Base-by-base conservation (phyloP, 2,113 vertebrate species). In the Maccullochella peelii region DNA sequence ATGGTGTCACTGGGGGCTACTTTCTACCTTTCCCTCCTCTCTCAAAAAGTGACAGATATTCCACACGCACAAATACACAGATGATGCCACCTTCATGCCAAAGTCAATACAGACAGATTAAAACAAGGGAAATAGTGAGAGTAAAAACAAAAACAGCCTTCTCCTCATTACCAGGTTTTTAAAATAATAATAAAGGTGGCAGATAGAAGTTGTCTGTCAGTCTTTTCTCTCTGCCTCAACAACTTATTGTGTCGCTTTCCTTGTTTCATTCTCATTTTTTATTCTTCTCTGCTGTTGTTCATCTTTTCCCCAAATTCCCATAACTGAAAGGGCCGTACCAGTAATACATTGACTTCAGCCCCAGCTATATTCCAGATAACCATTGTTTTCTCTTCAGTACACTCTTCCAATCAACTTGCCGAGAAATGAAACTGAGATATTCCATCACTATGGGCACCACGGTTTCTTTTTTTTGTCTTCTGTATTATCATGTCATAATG, bases 1-100 rank as follows among this genome's bases (percentile, higher is more conserved):
- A 89, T 61, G 74, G 69, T 80, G 83, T 87, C 85, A 67, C 40
- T 0, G 7, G n/a, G 15, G 58, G 18, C 80, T 62, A 76, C 25
- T 59, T n/a, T 75, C 49, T 27, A 27, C n/a, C 38, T 2, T n/a
- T 40, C 47, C 67, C 12, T 33, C 27, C 36, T 3, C 36, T 65
- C 59, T 70, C 62, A 76, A 66, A 76, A 79, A 52, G 21, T 61
- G 42, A 69, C 69, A 79, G 65, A 58, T 20, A 36, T 25, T 25
- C 25, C 50, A 25, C 58, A 20, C 42, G n/a, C 25, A 54, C 49
- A 38, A 20, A 57, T 4, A 33, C 33, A 67, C 23, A 84, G 5
- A 47, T 21, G 55, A 74, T 47, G 20, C 20, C 57, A 62, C 58
- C 33, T 67, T 84, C 49, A 25, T 44, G 76, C 50, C 65, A 72